Conservation (phyloP, 2,888 invertebrate species). For the Heliconius erato region DNA sequence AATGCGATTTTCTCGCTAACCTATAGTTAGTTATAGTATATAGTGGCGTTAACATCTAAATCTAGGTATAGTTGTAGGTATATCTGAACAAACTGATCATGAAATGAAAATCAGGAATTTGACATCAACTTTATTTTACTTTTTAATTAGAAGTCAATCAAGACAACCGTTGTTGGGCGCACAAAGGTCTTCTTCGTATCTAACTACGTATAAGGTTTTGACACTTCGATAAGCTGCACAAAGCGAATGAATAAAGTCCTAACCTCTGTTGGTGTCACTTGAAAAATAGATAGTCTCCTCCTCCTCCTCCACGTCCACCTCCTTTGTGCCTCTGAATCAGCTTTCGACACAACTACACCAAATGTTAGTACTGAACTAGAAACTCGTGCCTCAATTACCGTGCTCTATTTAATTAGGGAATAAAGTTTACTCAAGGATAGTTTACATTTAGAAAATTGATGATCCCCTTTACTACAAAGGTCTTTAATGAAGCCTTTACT, state of each 20-base stretch:
- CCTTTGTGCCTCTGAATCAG: slow-evolving; percentile 52
- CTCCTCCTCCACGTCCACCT: too few species aligned
- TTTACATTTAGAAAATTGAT: slow-evolving; percentile 40
- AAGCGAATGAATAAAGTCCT: slow-evolving; percentile 47
- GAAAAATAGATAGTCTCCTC: slow-evolving; percentile 51
- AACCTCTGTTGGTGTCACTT: slow-evolving; percentile 50
- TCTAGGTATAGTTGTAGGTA: background rate
- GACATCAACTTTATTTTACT: slow-evolving; percentile 5
- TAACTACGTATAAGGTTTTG: slow-evolving; percentile 32
- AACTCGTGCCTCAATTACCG: slow-evolving; percentile 45
- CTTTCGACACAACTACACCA: slow-evolving; percentile 46
- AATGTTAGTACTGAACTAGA: slow-evolving; percentile 42
- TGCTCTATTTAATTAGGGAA: slow-evolving; percentile 48
- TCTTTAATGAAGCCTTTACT: slow-evolving; percentile 43
- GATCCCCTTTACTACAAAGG: slow-evolving; percentile 22
- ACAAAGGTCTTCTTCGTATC: slow-evolving; percentile 34
- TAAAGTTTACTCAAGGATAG: slow-evolving; percentile 45
- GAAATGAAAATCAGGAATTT: too few species aligned
- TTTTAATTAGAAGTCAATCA: background rate
- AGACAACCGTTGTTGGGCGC: background rate
- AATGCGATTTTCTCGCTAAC: background rate
- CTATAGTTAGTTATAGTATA: background rate
- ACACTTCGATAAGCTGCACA: slow-evolving; percentile 46
- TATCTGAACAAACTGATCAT: background rate
- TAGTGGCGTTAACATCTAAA: too few species aligned